Evolutionary conservation across 53 echinoderm and acorn worm genomes (phyloP).

Genomic region (Pentamera pediparva): DNA sequence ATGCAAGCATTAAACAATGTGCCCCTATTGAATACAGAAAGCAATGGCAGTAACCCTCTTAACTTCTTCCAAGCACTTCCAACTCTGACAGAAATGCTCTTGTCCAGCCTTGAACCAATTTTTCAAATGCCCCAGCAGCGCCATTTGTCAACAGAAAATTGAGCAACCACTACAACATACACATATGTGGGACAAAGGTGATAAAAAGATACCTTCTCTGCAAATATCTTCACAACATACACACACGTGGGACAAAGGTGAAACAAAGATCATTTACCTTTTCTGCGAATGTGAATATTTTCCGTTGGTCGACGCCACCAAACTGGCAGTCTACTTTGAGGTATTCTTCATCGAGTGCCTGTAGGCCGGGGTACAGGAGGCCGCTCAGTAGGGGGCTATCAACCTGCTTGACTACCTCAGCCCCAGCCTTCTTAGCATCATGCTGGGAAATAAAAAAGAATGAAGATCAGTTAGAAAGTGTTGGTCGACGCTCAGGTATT

Average conservation of each 20-base stretch:
- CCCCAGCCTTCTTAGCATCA: slow-evolving; percentile 94
- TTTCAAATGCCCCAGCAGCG: too few species aligned
- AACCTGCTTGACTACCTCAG: slow-evolving; percentile 96
- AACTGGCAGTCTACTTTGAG: slow-evolving; percentile 93
- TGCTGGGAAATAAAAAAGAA: slow-evolving; percentile 34
- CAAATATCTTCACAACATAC: neutral
- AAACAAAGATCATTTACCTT: slow-evolving; percentile 38
- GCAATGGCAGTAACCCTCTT: too few species aligned
- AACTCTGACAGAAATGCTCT: too few species aligned
- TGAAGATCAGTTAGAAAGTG: slow-evolving; percentile 10
- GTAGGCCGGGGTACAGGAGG: slow-evolving; percentile 87
- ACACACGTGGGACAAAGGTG: neutral
- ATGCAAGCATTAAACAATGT: too few species aligned
- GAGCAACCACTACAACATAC: neutral
- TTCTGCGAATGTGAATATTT: slow-evolving; percentile 97
- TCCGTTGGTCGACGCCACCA: slow-evolving; percentile 94
- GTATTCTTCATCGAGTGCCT: slow-evolving; percentile 93
- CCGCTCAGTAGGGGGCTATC: slow-evolving; percentile 88
- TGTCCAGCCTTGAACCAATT: too few species aligned
- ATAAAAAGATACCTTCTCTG: too few species aligned
- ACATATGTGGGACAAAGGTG: neutral
- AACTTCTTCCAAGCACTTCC: too few species aligned
- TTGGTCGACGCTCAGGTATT: slow-evolving; percentile 77
- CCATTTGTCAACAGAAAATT: too few species aligned
- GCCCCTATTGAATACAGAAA: too few species aligned